A percentile compares a stretch with the other conserved stretches of the same genome.
Conservation (phyloP, 2,113 vertebrate species). For the Sminthopsis crassicaudata region DNA sequence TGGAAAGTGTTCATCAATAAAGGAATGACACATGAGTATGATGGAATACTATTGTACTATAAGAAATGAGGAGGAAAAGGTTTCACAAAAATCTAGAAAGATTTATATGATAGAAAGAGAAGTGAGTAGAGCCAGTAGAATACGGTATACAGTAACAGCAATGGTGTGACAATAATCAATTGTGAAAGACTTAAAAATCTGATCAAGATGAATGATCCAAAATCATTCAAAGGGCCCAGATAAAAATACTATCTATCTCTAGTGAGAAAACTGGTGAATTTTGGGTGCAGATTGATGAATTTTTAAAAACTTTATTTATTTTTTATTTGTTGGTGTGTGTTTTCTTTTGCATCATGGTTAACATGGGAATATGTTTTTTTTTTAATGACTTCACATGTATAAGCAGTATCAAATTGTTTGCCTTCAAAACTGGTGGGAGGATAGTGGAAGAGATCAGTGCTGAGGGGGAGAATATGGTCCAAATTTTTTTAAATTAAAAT, state of each 20-base stretch:
- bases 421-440: not conserved
- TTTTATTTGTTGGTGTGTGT: too few species aligned
- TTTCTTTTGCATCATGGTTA: not conserved
- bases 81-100: not conserved
- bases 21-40: not conserved
- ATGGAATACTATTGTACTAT: not conserved
- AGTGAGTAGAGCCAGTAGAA: not conserved
- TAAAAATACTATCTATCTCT: not conserved
- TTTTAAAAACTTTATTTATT: not conserved
- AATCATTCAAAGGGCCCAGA: not conserved
- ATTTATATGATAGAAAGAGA: not conserved
- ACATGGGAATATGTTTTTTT: not conserved
- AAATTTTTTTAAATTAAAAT: not conserved
- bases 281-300: not conserved
- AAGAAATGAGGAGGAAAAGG: not conserved
- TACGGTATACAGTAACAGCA: not conserved
- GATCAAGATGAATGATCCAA: not conserved
- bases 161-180: not conserved
- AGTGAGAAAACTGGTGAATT: not conserved
- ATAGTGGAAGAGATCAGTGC: not conserved
- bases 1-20: not conserved
- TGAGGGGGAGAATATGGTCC: not conserved
- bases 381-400: not conserved
- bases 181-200: not conserved
- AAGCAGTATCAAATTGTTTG: not conserved